Evolutionary conservation across 2,113 vertebrate species (phyloP).

Genomic region (Acrocephalus arundinaceus): DNA sequence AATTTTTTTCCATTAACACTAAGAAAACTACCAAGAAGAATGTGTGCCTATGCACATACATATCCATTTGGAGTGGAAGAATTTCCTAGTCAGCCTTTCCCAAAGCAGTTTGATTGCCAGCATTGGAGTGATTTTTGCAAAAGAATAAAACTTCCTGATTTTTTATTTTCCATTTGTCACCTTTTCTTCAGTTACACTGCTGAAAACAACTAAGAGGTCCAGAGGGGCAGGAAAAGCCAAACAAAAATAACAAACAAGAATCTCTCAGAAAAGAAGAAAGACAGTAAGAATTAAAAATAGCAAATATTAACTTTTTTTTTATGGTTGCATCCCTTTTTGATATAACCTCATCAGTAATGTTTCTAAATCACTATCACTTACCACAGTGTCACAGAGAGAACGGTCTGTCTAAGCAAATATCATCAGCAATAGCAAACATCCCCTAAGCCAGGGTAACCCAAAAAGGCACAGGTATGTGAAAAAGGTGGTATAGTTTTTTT

Average conservation of each 20-base stretch:
- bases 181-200: background rate
- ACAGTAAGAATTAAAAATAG: background rate
- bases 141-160: background rate
- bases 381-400: background rate
- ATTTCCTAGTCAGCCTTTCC: background rate
- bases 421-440: background rate
- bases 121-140: background rate
- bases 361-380: background rate
- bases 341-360: background rate
- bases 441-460: background rate
- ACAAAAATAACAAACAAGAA: background rate
- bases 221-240: accelerated
- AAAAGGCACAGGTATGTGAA: background rate
- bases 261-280: background rate
- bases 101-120: background rate
- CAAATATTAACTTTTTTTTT: background rate
- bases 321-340: background rate
- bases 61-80: background rate
- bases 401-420: background rate
- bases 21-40: background rate
- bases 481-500: background rate
- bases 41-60: background rate
- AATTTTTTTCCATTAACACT: background rate
- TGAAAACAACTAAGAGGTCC: background rate
- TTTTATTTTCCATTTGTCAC: background rate